Evolutionary conservation across 2,113 vertebrate species (phyloP), one percentile per base, ranked within the genome.

Genomic region (Hypocryptadius cinnamomeus): DNA sequence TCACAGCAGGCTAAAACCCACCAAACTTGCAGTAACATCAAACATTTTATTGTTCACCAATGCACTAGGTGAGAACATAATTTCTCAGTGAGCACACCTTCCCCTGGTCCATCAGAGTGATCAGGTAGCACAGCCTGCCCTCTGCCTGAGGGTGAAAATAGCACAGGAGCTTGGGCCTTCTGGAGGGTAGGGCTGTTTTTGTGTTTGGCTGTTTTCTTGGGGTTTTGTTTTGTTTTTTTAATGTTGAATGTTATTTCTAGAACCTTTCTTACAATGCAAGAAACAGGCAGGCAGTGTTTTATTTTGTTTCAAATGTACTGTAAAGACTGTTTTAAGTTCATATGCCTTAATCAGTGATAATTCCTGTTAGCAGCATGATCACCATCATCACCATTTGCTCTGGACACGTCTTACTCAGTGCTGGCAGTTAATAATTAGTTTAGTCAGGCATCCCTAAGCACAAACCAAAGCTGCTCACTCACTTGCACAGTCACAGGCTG

Each of bases 121-220:
- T 37, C 12, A 2, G 9, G 71, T 1, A 79, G 83, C 45, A 56
- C 66, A 89, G 78, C 23, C 83, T 85, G 89, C 77, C 80, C 72
- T 84, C 84, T 60, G 35, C 42, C 21, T 28, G 21, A 33, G 2
- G 44, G n/a, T 9, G 11, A 65, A 65, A 78, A 60, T 11, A 23
- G 33, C 4, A 2, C 9, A 73, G 24, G 13, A 73, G 28, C 11
- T 4, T 15, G 47, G 0, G 17, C 19, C 1, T 48, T 35, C 4
- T 3, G 4, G 15, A 23, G 10, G 7, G 12, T 22, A 50, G 4
- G 5, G 4, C 9, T 42, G 54, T 3, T n/a, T 65, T n/a, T 45
- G 33, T 39, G 39, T 37, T 35, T 7, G 50, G 25, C 28, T 53
- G 8, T 1, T 23, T 63, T 33, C 28, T 25, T 39, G 5, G 12